Base-by-base conservation (phyloP, 23 tunicate species). In the Trididemnum miniatum region DNA sequence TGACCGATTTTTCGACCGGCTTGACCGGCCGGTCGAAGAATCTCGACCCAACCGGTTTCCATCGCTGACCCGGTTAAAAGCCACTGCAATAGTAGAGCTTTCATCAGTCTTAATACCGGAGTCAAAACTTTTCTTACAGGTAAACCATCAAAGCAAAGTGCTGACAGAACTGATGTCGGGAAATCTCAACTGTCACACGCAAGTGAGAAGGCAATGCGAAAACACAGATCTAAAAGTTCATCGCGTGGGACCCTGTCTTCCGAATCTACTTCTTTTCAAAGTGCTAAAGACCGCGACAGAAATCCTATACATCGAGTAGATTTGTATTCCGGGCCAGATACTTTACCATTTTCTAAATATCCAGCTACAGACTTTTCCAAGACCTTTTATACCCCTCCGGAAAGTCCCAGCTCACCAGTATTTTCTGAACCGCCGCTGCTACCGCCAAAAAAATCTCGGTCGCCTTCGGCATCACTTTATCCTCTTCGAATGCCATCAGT, bases 321-420 rank as follows among this genome's bases (percentile, higher is more conserved):
- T 31, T 25, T 73, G 2, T 73, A 73, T 24, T 37, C 79, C 9
- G 79, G 79, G 20, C 79, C 79, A 2, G 59, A 26, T 23, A 23
- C 59, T 2, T 5, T 67, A 22, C 75, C 38, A 31, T 31, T 32
- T 67, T 31, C 38, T 67, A 2, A 7, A 30, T 12, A 3, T 12
- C 37, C 37, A 7, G 38, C 30, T 5, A 59, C 37, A 9, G 25
- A 12, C 9, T 5, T 2, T 3, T 2, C 29, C 24, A 38, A 37
- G 12, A 23, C 59, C 18, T 12, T 12, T 39, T 73, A 20, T 31
- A 67, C 75, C 7, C 37, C 38, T 7, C n/a, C 75, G 25, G 38
- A 31, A 32, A 20, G 29, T 26, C 29, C 67, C 29, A n/a, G 4
- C 5, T 5, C 67, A 4, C 15, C 22, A 15, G 26, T 12, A 20